Percentiles rank a stretch among this genome's conserved stretches.
phyloP scores from a whole-genome alignment of 2,888 invertebrate genomes.

The Bimastos eiseni region DNA sequence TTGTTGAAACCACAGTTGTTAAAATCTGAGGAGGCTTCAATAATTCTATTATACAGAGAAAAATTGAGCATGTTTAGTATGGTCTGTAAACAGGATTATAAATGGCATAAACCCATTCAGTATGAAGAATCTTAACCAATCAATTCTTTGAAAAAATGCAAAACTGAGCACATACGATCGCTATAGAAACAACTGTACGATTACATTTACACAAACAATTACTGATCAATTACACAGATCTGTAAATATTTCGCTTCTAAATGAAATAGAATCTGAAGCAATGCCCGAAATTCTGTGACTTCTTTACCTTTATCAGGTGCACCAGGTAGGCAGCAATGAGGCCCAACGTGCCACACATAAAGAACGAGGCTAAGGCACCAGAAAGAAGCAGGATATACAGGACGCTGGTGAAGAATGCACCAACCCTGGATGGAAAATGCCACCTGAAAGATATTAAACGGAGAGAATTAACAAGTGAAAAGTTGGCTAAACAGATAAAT shows the following conservation, averaged over 20 bases:
- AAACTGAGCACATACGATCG: too few species aligned
- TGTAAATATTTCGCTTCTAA: not conserved
- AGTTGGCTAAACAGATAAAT: too few species aligned
- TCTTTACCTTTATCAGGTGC: constrained; percentile 38
- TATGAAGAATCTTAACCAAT: too few species aligned
- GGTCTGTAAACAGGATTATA: too few species aligned
- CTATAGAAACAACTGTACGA: too few species aligned
- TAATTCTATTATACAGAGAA: too few species aligned
- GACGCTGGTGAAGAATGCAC: not conserved
- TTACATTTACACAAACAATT: not conserved
- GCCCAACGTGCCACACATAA: constrained; percentile 41
- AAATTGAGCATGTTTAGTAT: too few species aligned
- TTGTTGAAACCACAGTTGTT: too few species aligned
- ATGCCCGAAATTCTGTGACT: not conserved
- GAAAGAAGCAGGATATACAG: not conserved
- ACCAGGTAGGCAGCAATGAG: constrained; percentile 35
- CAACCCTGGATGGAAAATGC: not conserved
- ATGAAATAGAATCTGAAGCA: not conserved
- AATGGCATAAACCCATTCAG: too few species aligned
- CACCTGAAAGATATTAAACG: not conserved
- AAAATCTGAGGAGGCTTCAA: too few species aligned
- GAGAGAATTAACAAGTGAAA: not conserved
- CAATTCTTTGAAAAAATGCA: too few species aligned
- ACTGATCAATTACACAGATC: not conserved
- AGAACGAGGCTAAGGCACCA: constrained; percentile 20